These are phyloP conservation scores for Teleogryllus occipitalis DNA, from an alignment of 1,140 invertebrate genomes.

Conservation along the genomic window DNA sequence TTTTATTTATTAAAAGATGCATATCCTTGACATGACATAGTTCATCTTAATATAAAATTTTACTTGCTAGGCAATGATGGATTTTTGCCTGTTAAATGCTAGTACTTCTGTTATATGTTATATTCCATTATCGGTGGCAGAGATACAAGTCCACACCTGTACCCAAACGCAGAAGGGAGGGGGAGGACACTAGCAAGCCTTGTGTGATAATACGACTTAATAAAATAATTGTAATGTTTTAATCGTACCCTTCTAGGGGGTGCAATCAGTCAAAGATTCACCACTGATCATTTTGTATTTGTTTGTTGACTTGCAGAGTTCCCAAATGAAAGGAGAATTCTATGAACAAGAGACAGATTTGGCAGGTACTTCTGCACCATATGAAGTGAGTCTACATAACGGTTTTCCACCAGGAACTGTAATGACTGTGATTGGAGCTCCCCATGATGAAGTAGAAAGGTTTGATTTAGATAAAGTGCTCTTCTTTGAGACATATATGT, in stretches of 20 bases:
- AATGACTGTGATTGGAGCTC: conserved; percentile 55
- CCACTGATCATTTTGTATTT: neutral
- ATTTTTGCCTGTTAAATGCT: no score
- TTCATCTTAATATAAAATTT: no score
- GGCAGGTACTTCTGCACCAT: conserved; percentile 56
- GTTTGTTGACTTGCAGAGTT: conserved; percentile 30
- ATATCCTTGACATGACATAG: no score
- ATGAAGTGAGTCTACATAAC: conserved; percentile 46
- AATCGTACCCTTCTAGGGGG: neutral
- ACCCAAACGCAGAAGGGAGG: no score
- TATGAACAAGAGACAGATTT: conserved; percentile 58
- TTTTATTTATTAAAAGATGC: no score
- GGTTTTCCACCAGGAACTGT: conserved; percentile 55
- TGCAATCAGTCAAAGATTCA: neutral
- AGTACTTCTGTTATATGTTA: no score
- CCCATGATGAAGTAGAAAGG: conserved; percentile 61
- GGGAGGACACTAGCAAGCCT: no score
- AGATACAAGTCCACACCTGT: no score
- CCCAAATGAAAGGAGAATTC: conserved; percentile 32
- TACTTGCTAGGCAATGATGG: no score
- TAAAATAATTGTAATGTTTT: no score
- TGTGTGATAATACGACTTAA: no score
- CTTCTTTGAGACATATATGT: neutral
- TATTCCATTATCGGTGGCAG: no score
- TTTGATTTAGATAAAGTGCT: conserved; percentile 9